A percentile compares a stretch with the other conserved stretches of the same genome.
Evolutionary conservation across 2,113 vertebrate species (phyloP).

Genomic region (Furnarius figulus): DNA sequence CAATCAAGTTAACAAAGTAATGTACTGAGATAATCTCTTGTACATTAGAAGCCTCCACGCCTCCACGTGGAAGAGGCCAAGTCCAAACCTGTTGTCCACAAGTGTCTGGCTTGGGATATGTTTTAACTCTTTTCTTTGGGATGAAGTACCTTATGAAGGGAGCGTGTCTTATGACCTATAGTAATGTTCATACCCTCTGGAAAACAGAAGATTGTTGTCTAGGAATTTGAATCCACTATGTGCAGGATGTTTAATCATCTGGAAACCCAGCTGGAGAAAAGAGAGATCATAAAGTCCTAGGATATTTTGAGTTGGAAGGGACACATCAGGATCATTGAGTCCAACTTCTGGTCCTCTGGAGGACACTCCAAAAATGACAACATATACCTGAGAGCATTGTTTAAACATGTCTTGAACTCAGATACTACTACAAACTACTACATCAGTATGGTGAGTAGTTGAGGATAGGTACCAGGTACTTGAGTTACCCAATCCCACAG

Average conservation of each 20-base stretch:
- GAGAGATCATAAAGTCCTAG: background rate
- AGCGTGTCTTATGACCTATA: background rate
- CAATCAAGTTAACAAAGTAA: background rate
- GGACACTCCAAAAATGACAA: no score
- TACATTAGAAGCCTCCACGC: background rate
- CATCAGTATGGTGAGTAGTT: background rate
- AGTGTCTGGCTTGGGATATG: background rate
- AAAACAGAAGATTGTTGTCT: background rate
- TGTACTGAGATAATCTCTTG: background rate
- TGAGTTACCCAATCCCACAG: background rate
- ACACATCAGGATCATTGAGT: background rate
- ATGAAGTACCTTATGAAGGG: background rate
- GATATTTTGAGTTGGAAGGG: background rate
- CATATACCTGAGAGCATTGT: background rate
- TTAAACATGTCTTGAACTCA: rapidly evolving
- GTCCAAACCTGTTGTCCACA: background rate
- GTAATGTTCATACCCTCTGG: background rate
- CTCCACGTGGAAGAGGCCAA: background rate
- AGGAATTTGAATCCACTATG: background rate
- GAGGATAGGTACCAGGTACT: background rate
- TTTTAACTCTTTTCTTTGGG: background rate
- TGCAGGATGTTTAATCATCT: background rate
- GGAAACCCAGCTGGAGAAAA: background rate
- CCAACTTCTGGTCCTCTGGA: background rate
- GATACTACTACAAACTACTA: background rate